Evolutionary conservation across 1,140 invertebrate genomes (phyloP).

Genomic region (Aplysia californica): DNA sequence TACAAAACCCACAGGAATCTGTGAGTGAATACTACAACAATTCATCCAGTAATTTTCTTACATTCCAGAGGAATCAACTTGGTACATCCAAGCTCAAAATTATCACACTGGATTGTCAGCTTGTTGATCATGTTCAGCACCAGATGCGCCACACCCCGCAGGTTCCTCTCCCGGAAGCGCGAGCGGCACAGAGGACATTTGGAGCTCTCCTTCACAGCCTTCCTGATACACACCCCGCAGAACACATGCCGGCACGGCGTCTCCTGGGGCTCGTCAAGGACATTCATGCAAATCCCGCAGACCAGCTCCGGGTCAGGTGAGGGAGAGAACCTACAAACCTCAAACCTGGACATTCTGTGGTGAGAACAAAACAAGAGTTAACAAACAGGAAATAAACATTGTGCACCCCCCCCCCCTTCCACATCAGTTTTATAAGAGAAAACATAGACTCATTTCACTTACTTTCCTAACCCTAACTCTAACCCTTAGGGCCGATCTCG

Average conservation of each 20-base stretch:
- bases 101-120: slow-evolving; percentile 46
- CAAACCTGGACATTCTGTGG: slow-evolving; percentile 56
- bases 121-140: slow-evolving; percentile 61
- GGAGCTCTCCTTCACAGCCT: slow-evolving; percentile 43
- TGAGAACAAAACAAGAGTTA: too few species aligned
- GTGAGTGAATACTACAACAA: slow-evolving; percentile 37
- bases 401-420: too few species aligned
- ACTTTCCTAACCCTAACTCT: too few species aligned
- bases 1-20: neutral
- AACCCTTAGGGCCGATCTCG: too few species aligned
- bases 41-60: slow-evolving; percentile 38
- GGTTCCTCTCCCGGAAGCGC: slow-evolving; percentile 30
- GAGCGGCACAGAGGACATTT: slow-evolving; percentile 58
- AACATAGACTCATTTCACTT: too few species aligned
- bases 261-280: slow-evolving; percentile 53
- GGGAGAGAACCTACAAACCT: slow-evolving; percentile 55
- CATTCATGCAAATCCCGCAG: slow-evolving; percentile 61
- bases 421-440: too few species aligned
- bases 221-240: slow-evolving; percentile 56
- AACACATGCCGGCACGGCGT: slow-evolving; percentile 61
- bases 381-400: too few species aligned
- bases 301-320: slow-evolving; percentile 56
- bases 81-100: slow-evolving; percentile 44
- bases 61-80: slow-evolving; percentile 39
- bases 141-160: slow-evolving; percentile 54